Evolutionary conservation across 1,140 invertebrate species (phyloP), one percentile per base, ranked within the genome.

Genomic region (Aradophagus sp.): DNA sequence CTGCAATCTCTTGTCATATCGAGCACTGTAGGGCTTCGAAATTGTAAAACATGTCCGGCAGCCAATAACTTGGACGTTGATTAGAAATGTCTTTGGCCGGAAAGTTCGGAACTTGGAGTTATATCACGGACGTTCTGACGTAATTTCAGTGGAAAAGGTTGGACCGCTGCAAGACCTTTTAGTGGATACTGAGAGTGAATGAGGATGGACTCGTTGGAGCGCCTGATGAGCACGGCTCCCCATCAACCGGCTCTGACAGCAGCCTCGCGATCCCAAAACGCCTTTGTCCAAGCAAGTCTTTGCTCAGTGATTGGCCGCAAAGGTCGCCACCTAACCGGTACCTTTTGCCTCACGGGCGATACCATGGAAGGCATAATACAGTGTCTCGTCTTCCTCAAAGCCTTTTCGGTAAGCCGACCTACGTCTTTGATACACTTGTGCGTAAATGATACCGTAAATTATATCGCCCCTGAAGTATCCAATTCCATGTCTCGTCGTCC

Each of bases 291-390:
- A 80, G 91, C 91, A 31, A 92, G 91, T 65, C 85, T 93, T 61
- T 91, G 91, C 58, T 91, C 92, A 1, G 89, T 91, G 23, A 88
- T 92, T 31, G 91, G 91, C 1, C 89, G 92, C 59, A 92, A 93
- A 77, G 92, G 92, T 61, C 88, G 93, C 53, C 93, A 95, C 78
- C 88, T 95, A 34, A 93, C 92, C 4, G 93, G 93, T 48, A 94
- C 93, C 32, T 95, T 95, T 84, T 94, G 93, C 76, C 89, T 95
- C 26, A 93, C 93, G 19, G 93, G 93, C 19, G 94, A 95, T 84
- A 95, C 93, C 38, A 95, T 95, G 93, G 93, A 95, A 77, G 94
- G 93, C 72, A 95, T 95, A 77, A 95, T 95, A 84, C 93, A 95
- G 87, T 95, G 94, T 84, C 89, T 95, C 73, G 94, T 95, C 73